Conservation (phyloP, 2,113 vertebrate genomes). For the Anthoscopus minutus region DNA sequence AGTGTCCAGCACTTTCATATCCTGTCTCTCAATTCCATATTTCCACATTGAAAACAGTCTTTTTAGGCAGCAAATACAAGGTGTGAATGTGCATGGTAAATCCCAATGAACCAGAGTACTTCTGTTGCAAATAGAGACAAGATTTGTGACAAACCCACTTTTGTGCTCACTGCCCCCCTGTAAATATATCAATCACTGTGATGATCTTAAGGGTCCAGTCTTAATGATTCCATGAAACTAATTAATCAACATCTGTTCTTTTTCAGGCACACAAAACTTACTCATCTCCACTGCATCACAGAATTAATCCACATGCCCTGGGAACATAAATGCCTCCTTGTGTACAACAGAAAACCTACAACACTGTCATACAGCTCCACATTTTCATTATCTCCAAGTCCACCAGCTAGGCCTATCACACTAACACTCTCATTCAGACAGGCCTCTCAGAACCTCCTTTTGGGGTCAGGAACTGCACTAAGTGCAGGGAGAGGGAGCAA, state of each 20-base stretch:
- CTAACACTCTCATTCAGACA: neutral
- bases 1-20: neutral
- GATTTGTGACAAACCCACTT: neutral
- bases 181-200: neutral
- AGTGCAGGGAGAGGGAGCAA: neutral
- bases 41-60: neutral
- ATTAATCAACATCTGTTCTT: neutral
- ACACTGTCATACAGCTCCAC: neutral
- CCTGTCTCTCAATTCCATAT: accelerated
- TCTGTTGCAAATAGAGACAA: neutral
- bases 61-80: neutral
- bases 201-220: neutral
- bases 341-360: neutral
- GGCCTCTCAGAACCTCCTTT: neutral
- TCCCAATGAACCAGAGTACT: neutral
- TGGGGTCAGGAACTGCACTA: neutral
- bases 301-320: neutral
- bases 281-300: neutral
- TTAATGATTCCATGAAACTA: neutral
- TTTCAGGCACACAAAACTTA: neutral
- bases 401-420: neutral
- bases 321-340: neutral
- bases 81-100: neutral
- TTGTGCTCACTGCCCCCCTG: neutral
- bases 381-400: neutral